Conservation (phyloP, 2,888 invertebrate genomes). For the Campoplex capitator region DNA sequence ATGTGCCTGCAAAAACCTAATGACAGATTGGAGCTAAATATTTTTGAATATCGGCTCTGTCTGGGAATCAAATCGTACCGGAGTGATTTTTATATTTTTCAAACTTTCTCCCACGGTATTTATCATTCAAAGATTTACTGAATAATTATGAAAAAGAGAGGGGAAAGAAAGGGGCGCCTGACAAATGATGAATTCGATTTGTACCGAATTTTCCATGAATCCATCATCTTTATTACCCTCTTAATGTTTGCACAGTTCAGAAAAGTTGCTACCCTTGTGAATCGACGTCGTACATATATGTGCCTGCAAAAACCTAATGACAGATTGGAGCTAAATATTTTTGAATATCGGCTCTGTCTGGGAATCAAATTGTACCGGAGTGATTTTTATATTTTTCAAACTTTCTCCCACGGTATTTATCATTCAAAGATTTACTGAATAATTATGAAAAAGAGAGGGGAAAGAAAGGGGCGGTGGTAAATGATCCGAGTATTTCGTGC, state of each 20-base stretch:
- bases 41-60: not conserved
- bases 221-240: not conserved
- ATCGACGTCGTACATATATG: not conserved
- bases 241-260: not conserved
- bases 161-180: conserved; percentile 15
- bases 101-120: conserved; percentile 51
- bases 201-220: conserved; percentile 6
- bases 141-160: conserved; percentile 38
- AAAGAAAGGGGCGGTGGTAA: conserved; percentile 49
- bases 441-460: conserved; percentile 35
- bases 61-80: not conserved
- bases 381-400: conserved; percentile 27
- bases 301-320: not conserved
- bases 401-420: conserved; percentile 53
- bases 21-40: not conserved
- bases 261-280: not conserved
- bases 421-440: conserved; percentile 36
- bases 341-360: not conserved
- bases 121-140: conserved; percentile 33
- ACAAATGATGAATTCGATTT: conserved; percentile 4
- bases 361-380: not conserved
- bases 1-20: not conserved
- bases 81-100: conserved; percentile 25
- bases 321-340: not conserved
- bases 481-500: conserved; percentile 69